Evolutionary conservation across 1,140 invertebrate species (phyloP), one percentile per base, ranked within the genome.

Genomic region (Semibalanus balanoides): DNA sequence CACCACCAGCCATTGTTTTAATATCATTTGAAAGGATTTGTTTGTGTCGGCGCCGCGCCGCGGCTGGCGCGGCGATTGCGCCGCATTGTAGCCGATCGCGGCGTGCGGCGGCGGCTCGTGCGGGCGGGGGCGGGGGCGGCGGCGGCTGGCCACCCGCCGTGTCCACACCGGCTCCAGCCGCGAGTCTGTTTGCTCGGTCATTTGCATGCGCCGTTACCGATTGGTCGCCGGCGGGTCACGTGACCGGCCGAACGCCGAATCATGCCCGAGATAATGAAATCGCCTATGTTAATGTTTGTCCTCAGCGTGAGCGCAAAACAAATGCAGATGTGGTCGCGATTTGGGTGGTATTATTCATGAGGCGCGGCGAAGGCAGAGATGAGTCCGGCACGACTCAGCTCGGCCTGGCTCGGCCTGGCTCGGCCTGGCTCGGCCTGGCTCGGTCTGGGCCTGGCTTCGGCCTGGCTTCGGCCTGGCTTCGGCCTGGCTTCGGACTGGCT

Each of bases 341-440:
- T 64, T 64, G 51, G 51, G 51, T 64, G 51, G 51, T 64, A 64
- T 64, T 64, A 64, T 64, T 64, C 51, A 64, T 64, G 51, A 64
- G 51, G 51, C 1, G 51, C 51, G 51, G 51, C 51, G 14, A 19
- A 1, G 14, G 51, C 9, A 1, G 14, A 25, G 51, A 40, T 40
- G 35, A 17, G 35, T 40, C 35, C 35, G 35, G 35, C 35, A 40
- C 51, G 51, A 64, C 1, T 19, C 51, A 19, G 11, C 51, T 1
- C 22, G 51, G 51, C 22, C 17, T 40, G 35, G 35, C 35, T 40
- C 17, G 35, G 35, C 35, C 35, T 17, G 35, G 35, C 5, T 17
- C 35, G 17, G 35, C 35, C 35, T 17, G 35, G 35, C 35, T 17
- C 5, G 35, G 35, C 17, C 35, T 17, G 35, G 35, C 35, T 40